Percentiles rank a stretch among this genome's conserved stretches.
These are phyloP conservation scores for Noctua comes DNA, from an alignment of 2,888 invertebrate species.

Conservation along the genomic window DNA sequence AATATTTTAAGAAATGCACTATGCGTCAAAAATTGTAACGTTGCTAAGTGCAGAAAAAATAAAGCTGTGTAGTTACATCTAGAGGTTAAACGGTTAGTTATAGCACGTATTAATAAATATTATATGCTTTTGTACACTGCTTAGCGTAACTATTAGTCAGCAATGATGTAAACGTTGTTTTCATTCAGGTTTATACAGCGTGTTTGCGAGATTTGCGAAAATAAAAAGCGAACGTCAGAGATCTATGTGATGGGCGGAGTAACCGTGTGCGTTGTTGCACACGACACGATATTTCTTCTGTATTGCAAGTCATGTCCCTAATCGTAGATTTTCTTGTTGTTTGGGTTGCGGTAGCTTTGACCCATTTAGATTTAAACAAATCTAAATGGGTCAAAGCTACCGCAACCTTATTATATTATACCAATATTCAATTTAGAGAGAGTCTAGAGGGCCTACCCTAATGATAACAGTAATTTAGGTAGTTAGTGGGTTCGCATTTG, in stretches of 20 bases:
- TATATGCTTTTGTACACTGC: background rate
- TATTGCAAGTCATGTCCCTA: too few relatives aligned
- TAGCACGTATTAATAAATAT: conserved; percentile 1
- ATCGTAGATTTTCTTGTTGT: background rate
- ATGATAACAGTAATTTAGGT: background rate
- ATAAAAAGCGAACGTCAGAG: conserved; percentile 74
- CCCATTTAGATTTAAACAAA: background rate
- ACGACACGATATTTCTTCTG: conserved; percentile 47
- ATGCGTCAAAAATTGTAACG: background rate
- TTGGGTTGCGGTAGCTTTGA: background rate
- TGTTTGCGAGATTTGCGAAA: conserved; percentile 69
- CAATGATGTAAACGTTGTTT: conserved; percentile 70
- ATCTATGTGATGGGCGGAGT: conserved; percentile 73
- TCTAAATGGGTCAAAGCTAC: too few relatives aligned
- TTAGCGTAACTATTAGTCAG: conserved; percentile 48
- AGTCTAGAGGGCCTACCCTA: too few relatives aligned
- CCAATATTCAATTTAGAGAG: too few relatives aligned
- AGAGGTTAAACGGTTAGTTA: background rate
- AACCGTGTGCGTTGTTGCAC: conserved; percentile 65
- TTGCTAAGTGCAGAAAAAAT: background rate
- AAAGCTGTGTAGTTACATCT: background rate
- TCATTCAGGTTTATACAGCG: conserved; percentile 78
- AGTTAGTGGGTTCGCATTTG: background rate
- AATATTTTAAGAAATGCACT: background rate
- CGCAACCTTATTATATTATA: too few relatives aligned